These are phyloP conservation scores for Eupithecia vulgata DNA, from an alignment of 2,888 invertebrate genomes.

Conservation along the genomic window DNA sequence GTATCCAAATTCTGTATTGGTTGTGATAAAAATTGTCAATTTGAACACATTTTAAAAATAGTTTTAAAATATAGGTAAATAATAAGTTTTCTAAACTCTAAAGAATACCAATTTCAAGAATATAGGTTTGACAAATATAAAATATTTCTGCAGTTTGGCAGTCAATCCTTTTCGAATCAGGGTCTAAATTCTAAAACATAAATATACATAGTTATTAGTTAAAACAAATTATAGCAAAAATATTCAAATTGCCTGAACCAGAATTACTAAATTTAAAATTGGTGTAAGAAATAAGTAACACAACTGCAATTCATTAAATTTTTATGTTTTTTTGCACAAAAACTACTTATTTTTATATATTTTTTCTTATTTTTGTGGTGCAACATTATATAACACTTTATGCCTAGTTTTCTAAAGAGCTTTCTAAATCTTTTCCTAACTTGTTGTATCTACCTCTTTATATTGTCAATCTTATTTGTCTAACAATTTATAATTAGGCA, in stretches of 20 bases:
- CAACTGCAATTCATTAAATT: not conserved
- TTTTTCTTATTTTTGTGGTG: not conserved
- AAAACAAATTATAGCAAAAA: not conserved
- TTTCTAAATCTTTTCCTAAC: not conserved
- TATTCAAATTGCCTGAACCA: not conserved
- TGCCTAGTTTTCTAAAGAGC: not conserved
- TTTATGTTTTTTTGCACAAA: not conserved
- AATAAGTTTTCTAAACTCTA: conserved; percentile 34
- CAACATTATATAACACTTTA: not conserved
- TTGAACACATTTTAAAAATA: not conserved
- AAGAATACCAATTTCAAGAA: conserved; percentile 12
- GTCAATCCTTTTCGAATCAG: conserved; percentile 11
- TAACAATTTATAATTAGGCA: not conserved
- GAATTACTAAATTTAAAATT: not conserved
- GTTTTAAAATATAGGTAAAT: conserved; percentile 23
- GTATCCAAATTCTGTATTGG: not conserved
- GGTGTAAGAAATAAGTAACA: not conserved
- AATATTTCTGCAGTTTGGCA: not conserved
- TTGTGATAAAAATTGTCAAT: not conserved
- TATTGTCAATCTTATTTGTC: not conserved
- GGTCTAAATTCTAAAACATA: conserved; percentile 1
- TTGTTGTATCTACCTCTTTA: conserved; percentile 17
- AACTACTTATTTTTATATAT: not conserved
- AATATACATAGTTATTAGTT: no score
- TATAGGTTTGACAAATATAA: not conserved